Percentiles rank a stretch among this genome's conserved stretches.
These are phyloP conservation scores for Branchellion lobata DNA, from an alignment of 2,888 invertebrate genomes.

Conservation along the genomic window DNA sequence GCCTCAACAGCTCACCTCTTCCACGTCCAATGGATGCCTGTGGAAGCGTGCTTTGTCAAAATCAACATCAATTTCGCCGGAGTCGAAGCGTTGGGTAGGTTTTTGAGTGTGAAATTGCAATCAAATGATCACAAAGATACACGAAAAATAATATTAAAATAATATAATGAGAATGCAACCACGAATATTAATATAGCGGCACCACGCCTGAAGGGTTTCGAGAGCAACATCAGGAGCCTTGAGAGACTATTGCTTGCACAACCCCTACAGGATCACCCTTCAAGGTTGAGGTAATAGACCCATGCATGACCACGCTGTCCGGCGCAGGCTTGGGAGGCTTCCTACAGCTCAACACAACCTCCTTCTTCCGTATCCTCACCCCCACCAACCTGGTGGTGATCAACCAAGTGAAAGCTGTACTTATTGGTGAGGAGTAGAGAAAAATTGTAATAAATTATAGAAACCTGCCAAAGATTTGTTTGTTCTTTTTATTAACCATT, in stretches of 20 bases:
- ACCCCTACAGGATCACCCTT: constrained; percentile 58
- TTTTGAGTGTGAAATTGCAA: not conserved
- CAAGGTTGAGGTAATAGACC: constrained; percentile 63
- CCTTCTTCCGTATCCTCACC: not conserved
- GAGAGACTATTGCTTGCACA: no score
- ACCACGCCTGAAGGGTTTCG: no score
- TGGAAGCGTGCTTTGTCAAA: constrained; percentile 69
- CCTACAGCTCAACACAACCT: not conserved
- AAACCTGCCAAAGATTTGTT: no score
- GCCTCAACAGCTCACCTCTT: constrained; percentile 61
- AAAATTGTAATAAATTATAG: no score
- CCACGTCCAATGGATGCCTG: constrained; percentile 66
- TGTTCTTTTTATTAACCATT: no score
- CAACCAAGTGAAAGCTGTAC: constrained; percentile 1
- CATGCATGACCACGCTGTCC: constrained; percentile 51
- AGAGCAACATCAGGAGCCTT: no score
- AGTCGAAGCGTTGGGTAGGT: constrained; percentile 74
- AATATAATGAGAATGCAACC: no score
- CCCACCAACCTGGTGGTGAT: not conserved
- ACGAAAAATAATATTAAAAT: no score
- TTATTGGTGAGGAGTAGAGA: constrained; percentile 13
- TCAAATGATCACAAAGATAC: constrained; percentile 50
- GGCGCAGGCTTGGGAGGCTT: constrained; percentile 2
- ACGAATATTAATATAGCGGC: no score
- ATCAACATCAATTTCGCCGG: constrained; percentile 92